Percentiles rank a stretch among this genome's conserved stretches.
Conservation (phyloP, 2,113 vertebrate species). For the Xyrauchen texanus region DNA sequence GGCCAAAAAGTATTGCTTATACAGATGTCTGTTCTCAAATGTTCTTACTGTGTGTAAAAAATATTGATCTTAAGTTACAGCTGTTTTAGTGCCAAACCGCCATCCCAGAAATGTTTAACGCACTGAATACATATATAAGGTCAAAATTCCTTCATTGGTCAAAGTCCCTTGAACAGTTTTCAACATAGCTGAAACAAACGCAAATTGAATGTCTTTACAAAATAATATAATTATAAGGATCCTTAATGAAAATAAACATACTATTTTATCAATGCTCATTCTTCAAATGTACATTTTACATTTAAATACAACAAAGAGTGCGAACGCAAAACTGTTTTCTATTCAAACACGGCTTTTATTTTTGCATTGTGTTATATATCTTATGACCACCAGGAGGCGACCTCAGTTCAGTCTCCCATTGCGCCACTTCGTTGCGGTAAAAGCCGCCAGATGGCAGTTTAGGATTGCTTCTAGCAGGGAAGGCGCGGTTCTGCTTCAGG, state of each 20-base stretch:
- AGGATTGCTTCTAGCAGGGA: conserved; percentile 94
- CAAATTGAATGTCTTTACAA: too few species aligned
- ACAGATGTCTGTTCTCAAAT: background rate
- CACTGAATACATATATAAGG: background rate
- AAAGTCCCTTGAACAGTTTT: too few species aligned
- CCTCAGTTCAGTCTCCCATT: conserved; percentile 83
- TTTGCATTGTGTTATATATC: conserved; percentile 9
- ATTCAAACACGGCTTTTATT: background rate
- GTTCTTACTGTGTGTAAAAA: background rate
- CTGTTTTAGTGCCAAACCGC: background rate
- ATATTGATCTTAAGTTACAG: too few species aligned
- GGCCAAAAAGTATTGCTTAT: conserved; percentile 23
- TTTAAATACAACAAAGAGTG: too few species aligned
- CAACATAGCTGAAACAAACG: too few species aligned
- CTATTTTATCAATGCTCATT: too few species aligned
- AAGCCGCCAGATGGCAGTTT: conserved; percentile 99
- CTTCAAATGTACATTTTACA: too few species aligned
- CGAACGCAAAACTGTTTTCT: background rate
- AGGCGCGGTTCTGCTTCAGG: conserved; percentile 88
- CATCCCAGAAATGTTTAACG: background rate
- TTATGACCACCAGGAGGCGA: conserved; percentile 86
- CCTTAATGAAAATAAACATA: too few species aligned
- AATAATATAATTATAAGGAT: too few species aligned
- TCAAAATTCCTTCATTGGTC: too few species aligned
- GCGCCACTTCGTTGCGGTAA: conserved; percentile 93